Base-by-base conservation (phyloP, 2,797 vertebrate genomes). In the Erethizon dorsatum region DNA sequence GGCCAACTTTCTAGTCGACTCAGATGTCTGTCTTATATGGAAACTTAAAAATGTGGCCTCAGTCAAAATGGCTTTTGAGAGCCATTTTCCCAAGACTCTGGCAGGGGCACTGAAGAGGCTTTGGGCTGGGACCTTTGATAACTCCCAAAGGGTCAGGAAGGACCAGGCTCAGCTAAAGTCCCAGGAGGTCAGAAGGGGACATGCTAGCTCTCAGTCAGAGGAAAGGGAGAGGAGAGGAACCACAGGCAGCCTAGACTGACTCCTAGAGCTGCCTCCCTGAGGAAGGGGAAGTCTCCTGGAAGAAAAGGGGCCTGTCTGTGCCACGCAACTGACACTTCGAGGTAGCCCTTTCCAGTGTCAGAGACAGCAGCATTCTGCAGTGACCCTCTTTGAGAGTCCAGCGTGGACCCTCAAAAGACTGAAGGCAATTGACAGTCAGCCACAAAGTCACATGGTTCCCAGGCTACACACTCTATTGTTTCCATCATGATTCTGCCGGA, bases 1-100 rank as follows among this genome's bases (percentile, higher is more conserved):
- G 47, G 98, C 98, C 98, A 99, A 98, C 94, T 98, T 99, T 98
- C 98, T 97, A 98, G 97, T 96, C 97, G 95, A 97, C 96, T 97
- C 98, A 98, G 98, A 98, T 98, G 98, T 98, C 95, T 97, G 96
- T 97, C 95, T 93, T 95, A 79, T 96, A 98, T 79, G 95, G 98
- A 98, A 98, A 98, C 91, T 98, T 94, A 96, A 97, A 98, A 98
- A 98, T 98, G 97, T 98, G 98, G 0, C 24, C 80, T 95, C 96
- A 98, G 96, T 97, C 97, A 97, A 97, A 98, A 95, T 95, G 90
- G 92, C 92, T 97, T 98, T 97, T 94, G 97, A 98, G 96, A 78
- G 93, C 86, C 50, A 95, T 95, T 88, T 97, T 96, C 93, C 90
- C 61, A 63, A 88, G 87, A 80, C 50, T 67, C 92, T 93, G 89